These are phyloP conservation scores for Hedya salicella DNA, from an alignment of 2,888 invertebrate genomes.

Conservation along the genomic window DNA sequence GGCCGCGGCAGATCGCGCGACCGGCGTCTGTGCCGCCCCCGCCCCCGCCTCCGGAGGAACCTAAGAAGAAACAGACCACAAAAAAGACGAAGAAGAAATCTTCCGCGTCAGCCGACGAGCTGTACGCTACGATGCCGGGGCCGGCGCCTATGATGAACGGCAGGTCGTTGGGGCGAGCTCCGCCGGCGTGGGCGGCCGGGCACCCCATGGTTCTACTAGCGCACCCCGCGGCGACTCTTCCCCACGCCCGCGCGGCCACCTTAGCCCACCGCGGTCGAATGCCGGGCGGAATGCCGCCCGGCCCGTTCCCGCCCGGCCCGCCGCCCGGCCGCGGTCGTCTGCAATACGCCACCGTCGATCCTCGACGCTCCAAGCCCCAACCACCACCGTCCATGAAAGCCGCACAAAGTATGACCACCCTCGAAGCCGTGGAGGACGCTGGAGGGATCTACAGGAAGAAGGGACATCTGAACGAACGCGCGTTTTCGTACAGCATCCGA, in stretches of 20 bases:
- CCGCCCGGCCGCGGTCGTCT: conserved; percentile 73
- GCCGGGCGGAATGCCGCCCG: conserved; percentile 83
- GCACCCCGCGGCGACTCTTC: conserved; percentile 76
- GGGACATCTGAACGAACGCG: conserved; percentile 96
- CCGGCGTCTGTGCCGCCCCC: conserved; percentile 94
- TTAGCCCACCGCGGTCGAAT: conserved; percentile 85
- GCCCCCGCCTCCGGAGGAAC: conserved; percentile 89
- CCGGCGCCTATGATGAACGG: conserved; percentile 78
- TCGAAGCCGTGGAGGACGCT: conserved; percentile 87
- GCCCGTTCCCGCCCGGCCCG: conserved; percentile 73
- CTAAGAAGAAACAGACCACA: conserved; percentile 85
- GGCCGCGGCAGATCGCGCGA: conserved; percentile 92
- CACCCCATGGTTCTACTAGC: conserved; percentile 82
- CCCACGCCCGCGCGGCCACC: conserved; percentile 78
- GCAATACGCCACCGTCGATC: conserved; percentile 87
- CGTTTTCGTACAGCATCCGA: conserved; percentile 96
- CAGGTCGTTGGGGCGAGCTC: conserved; percentile 75
- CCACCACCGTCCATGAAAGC: conserved; percentile 87
- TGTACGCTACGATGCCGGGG: conserved; percentile 84
- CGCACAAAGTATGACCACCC: conserved; percentile 87
- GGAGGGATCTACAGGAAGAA: conserved; percentile 94
- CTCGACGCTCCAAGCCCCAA: conserved; percentile 87
- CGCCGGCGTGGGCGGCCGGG: conserved; percentile 74
- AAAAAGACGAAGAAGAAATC: conserved; percentile 85
- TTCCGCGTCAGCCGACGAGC: conserved; percentile 85